phyloP scores from a whole-genome alignment of 2,797 vertebrate genomes.

The Sternotherus odoratus region DNA sequence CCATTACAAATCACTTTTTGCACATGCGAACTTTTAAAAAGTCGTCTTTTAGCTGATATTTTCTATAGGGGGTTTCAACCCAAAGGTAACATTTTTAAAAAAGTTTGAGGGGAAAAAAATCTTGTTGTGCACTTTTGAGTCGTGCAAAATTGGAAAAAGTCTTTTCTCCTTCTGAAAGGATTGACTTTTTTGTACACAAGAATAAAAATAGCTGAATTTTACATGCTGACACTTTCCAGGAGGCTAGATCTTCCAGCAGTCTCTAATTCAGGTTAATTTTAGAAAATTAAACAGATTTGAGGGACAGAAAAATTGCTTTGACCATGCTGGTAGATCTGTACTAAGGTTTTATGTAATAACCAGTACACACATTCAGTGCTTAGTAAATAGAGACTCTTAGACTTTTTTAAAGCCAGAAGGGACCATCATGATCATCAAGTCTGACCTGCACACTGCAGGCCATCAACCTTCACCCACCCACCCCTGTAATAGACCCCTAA shows the following conservation, averaged over 20 bases:
- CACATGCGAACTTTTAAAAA: background rate
- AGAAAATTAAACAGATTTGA: background rate
- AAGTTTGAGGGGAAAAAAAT: background rate
- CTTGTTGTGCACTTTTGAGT: background rate
- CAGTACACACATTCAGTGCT: background rate
- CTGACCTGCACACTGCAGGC: background rate
- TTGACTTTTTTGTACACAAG: background rate
- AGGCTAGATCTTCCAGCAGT: background rate
- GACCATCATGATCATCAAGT: background rate
- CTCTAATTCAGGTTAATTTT: background rate
- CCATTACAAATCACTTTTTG: constrained; percentile 44
- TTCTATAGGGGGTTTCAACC: constrained; percentile 25
- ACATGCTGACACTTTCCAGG: constrained; percentile 36
- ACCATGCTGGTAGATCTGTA: background rate
- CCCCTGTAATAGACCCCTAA: background rate
- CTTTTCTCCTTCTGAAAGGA: background rate
- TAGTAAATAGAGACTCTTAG: background rate
- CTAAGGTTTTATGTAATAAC: background rate
- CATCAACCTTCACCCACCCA: background rate
- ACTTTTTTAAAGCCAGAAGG: background rate
- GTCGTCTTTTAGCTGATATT: constrained; percentile 5
- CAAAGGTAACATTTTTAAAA: background rate
- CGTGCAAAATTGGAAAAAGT: constrained; percentile 4
- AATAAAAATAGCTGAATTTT: background rate
- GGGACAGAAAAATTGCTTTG: constrained; percentile 22